Evolutionary conservation across 2,113 vertebrate species (phyloP).

Genomic region (Ceuthmochares aereus): DNA sequence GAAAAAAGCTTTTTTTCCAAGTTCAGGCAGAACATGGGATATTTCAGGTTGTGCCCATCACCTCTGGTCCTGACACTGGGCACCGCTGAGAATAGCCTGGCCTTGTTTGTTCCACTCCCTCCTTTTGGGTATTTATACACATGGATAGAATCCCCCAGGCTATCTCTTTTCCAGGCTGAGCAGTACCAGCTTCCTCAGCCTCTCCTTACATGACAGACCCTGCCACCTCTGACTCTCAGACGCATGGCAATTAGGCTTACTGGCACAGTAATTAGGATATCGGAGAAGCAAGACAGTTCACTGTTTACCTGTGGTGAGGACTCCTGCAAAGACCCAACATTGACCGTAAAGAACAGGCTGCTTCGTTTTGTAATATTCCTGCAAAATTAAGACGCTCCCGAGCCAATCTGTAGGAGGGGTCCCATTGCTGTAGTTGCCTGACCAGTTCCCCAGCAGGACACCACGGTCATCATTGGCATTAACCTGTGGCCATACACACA

Average conservation of each 20-base stretch:
- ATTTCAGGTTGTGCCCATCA: background rate
- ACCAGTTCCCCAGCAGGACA: slow-evolving; percentile 69
- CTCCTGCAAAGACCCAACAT: slow-evolving; percentile 77
- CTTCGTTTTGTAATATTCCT: slow-evolving; percentile 55
- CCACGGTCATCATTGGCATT: slow-evolving; percentile 54
- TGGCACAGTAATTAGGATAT: background rate
- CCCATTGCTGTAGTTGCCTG: slow-evolving; percentile 34
- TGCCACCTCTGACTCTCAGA: background rate
- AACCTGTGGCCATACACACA: slow-evolving; percentile 41
- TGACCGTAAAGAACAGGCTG: slow-evolving; percentile 50
- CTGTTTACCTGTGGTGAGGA: slow-evolving; percentile 71
- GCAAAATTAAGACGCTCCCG: slow-evolving; percentile 64
- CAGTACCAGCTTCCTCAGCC: background rate
- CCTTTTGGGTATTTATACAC: accelerated
- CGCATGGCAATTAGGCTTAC: background rate
- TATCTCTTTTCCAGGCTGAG: background rate
- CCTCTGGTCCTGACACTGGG: background rate
- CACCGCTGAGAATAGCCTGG: background rate
- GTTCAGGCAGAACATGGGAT: background rate
- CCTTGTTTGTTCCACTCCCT: background rate
- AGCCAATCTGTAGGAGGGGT: slow-evolving; percentile 62
- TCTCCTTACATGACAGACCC: background rate
- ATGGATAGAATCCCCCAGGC: background rate
- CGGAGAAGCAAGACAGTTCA: background rate
- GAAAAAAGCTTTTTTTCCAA: background rate